Conservation (phyloP, 1,140 invertebrate genomes). For the Zophobas morio region DNA sequence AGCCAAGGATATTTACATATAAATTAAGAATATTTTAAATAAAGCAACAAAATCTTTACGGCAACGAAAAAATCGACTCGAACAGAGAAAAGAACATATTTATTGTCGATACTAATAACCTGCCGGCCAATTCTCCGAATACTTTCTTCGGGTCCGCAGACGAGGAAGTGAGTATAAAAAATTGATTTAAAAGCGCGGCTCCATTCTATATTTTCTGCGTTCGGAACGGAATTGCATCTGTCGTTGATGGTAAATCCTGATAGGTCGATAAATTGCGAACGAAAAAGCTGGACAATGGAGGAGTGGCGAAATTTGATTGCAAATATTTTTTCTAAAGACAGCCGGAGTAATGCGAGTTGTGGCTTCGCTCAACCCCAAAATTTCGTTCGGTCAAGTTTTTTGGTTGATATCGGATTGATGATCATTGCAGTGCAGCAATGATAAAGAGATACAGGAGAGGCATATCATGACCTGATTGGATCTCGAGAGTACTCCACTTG, state of each 20-base stretch:
- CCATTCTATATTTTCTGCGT: conserved; percentile 17
- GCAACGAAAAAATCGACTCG: too few species aligned
- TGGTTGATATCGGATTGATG: too few species aligned
- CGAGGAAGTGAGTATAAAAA: conserved; percentile 20
- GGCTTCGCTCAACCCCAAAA: background rate
- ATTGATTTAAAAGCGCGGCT: conserved; percentile 24
- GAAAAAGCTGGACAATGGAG: conserved; percentile 33
- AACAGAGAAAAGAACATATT: background rate
- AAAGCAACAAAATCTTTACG: too few species aligned
- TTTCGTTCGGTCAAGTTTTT: too few species aligned
- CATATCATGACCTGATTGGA: too few species aligned
- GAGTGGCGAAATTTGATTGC: background rate
- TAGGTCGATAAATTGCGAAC: conserved; percentile 33
- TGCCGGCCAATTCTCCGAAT: background rate
- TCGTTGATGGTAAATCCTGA: conserved; percentile 37
- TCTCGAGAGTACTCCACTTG: too few species aligned
- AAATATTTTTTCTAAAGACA: too few species aligned
- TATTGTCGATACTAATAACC: background rate
- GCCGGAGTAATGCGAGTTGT: too few species aligned
- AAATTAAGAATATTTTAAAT: too few species aligned
- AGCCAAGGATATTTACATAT: too few species aligned
- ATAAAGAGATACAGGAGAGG: background rate
- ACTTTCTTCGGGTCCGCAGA: conserved; percentile 14
- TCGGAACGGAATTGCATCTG: conserved; percentile 32
- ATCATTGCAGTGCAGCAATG: background rate